These are phyloP conservation scores for Campylomormyrus numenius DNA, from an alignment of 2,113 vertebrate genomes.

Conservation along the genomic window DNA sequence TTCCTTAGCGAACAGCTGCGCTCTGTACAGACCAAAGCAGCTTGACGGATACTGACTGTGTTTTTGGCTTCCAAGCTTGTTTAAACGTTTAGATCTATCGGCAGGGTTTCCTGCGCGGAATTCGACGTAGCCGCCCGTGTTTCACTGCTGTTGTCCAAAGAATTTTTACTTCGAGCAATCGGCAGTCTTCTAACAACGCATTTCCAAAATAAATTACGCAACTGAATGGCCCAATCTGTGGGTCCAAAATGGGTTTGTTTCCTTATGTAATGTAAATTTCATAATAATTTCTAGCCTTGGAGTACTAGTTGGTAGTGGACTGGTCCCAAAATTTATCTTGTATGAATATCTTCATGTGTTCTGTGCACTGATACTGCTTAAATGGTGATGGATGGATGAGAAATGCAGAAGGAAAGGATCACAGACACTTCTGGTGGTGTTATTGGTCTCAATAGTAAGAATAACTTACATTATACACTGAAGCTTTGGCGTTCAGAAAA, in stretches of 20 bases:
- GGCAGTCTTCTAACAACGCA: neutral
- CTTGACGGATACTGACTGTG: conserved; percentile 28
- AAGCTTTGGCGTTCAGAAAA: conserved; percentile 92
- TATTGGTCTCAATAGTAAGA: neutral
- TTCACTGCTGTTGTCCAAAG: neutral
- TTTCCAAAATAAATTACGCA: neutral
- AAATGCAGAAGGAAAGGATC: neutral
- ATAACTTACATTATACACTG: conserved; percentile 80
- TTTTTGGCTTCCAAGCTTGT: conserved; percentile 10
- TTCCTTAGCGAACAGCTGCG: conserved; percentile 44
- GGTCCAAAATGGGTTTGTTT: neutral
- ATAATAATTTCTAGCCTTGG: neutral
- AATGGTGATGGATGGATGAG: neutral
- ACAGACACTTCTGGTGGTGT: neutral
- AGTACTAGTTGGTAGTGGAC: neutral
- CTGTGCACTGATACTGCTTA: neutral
- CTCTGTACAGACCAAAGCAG: conserved; percentile 41
- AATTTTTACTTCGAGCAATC: neutral
- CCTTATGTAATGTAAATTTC: neutral
- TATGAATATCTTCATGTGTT: neutral
- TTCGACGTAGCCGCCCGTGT: neutral
- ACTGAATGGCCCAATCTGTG: neutral
- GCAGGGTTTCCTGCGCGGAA: neutral
- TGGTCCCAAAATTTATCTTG: neutral
- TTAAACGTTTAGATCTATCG: conserved; percentile 22